Percentiles rank a stretch among this genome's conserved stretches.
These are phyloP conservation scores for Lithobates pipiens DNA, from an alignment of 2,797 vertebrate species.

Conservation along the genomic window DNA sequence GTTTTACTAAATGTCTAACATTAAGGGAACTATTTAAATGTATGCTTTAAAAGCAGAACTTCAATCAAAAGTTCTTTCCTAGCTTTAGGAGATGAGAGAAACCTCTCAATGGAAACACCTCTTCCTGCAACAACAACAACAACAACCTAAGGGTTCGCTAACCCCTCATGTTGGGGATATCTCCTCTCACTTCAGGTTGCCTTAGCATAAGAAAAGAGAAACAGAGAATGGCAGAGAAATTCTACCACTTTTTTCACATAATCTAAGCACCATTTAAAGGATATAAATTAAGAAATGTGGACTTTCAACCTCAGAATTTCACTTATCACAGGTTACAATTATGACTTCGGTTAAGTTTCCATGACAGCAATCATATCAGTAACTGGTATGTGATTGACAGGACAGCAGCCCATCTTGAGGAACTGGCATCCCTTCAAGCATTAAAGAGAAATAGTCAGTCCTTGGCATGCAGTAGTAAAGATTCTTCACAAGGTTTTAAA, in stretches of 20 bases:
- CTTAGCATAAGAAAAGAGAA: too few species aligned
- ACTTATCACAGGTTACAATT: constrained; percentile 97
- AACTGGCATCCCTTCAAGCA: constrained; percentile 43
- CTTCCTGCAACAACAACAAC: too few species aligned
- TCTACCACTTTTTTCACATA: neutral
- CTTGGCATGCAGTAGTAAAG: constrained; percentile 93
- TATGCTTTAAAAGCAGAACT: too few species aligned
- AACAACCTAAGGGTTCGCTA: too few species aligned
- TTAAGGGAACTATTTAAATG: too few species aligned
- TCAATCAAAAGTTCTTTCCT: too few species aligned
- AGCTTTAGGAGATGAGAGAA: neutral
- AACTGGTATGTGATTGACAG: constrained; percentile 60
- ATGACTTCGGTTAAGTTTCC: constrained; percentile 85
- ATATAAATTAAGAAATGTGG: neutral
- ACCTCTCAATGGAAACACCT: neutral
- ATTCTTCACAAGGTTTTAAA: constrained; percentile 86
- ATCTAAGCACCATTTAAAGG: constrained; percentile 16
- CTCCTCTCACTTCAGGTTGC: too few species aligned
- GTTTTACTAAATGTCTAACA: too few species aligned
- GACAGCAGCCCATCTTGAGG: constrained; percentile 30
- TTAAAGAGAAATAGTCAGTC: constrained; percentile 85
- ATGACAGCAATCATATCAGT: constrained; percentile 84
- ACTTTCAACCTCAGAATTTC: constrained; percentile 83
- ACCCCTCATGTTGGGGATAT: too few species aligned
- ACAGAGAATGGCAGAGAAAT: too few species aligned